Evolutionary conservation across 2,113 vertebrate genomes (phyloP).

Genomic region (Daubentonia madagascariensis): DNA sequence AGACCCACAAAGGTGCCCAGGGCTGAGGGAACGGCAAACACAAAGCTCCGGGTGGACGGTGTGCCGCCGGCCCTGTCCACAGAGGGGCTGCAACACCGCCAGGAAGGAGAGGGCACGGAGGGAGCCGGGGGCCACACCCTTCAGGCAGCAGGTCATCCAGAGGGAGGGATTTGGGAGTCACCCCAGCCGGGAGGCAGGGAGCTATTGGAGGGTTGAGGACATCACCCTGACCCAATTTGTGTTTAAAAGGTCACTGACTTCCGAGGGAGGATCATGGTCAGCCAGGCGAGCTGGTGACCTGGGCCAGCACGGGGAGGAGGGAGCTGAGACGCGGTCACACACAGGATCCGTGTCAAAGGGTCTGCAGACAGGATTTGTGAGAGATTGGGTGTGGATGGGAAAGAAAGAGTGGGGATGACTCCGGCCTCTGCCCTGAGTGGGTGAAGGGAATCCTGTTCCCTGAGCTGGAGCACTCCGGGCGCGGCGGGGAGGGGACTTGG

Average conservation of each 20-base stretch:
- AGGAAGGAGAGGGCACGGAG: neutral
- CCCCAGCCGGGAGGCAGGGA: fast-evolving
- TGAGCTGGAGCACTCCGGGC: fast-evolving
- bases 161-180: fast-evolving
- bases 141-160: fast-evolving
- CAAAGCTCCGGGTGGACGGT: neutral
- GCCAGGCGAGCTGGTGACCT: fast-evolving
- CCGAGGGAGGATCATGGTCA: fast-evolving
- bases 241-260: neutral
- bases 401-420: neutral
- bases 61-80: too few species aligned
- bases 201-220: fast-evolving
- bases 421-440: neutral
- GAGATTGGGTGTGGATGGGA: too few species aligned
- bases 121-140: neutral
- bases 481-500: fast-evolving
- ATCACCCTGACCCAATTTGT: fast-evolving
- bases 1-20: too few species aligned
- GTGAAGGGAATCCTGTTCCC: fast-evolving
- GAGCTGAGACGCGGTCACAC: fast-evolving
- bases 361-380: neutral
- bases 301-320: fast-evolving
- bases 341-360: fast-evolving
- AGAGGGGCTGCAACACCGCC: fast-evolving
- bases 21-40: too few species aligned